Base-by-base conservation (phyloP, 2,888 invertebrate genomes). In the Nasonia oneida region DNA sequence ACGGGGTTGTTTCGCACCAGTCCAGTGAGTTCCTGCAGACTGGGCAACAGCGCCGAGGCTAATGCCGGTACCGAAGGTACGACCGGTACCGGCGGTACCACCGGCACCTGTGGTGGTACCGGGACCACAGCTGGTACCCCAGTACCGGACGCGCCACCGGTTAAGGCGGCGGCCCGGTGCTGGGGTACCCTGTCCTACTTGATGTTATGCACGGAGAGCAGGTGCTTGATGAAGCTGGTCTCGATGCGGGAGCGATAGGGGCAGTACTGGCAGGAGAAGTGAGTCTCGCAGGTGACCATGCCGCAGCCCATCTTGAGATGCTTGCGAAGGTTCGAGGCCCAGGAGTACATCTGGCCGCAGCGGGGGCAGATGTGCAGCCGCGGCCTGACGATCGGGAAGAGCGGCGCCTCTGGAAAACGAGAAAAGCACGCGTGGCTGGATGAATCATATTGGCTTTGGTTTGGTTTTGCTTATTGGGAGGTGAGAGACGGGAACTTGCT, bases 231-330 rank as follows among this genome's bases (percentile, higher is more conserved):
- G 89, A 93, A 93, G 88, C 93, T 93, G 50, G 93, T 93, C 88
- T 93, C 92, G 88, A 93, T 92, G 90, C 94, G 93, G 84, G 93
- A 93, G 86, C 92, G 92, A 90, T 93, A 94, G n/a, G 93, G 92
- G 89, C 94, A 94, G 90, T 93, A 93, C 87, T 92, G 92, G 90
- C 94, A 94, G 88, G 93, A 92, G 91, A 94, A 94, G 89, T 93
- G 93, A 5, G 93, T 93, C 89, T 94, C 94, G 90, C 91, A 92
- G 88, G 93, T 93, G 80, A 92, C 91, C 92, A 92, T 90, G 75
- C 93, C 93, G 86, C 94, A 94, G 87, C 94, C 94, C 90, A 92
- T 92, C 89, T 93, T 92, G 75, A 93, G 91, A 86, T 94, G 94
- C 79, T 93, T 93, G 87, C 93, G 91, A 39, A 93, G 89, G 76